These are phyloP conservation scores for Protonibea diacanthus DNA, from an alignment of 2,797 vertebrate species.

Conservation along the genomic window DNA sequence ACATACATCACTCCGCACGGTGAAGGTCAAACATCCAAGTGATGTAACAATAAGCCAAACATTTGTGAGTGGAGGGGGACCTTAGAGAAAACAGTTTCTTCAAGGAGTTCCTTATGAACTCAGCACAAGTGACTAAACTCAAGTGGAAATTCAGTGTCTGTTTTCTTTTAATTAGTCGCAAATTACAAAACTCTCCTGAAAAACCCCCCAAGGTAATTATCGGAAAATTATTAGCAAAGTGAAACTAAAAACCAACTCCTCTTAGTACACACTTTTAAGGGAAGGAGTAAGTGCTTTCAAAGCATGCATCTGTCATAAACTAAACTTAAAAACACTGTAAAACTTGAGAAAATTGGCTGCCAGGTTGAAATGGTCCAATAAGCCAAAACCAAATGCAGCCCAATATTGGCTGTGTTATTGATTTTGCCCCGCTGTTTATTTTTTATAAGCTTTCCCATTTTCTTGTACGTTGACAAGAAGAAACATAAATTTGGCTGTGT, in stretches of 20 bases:
- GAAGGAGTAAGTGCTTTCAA: slow-evolving; percentile 58
- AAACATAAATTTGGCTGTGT: slow-evolving; percentile 49
- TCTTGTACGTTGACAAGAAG: slow-evolving; percentile 56
- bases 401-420: slow-evolving; percentile 61
- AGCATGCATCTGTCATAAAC: slow-evolving; percentile 46
- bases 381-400: slow-evolving; percentile 61
- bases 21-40: no score
- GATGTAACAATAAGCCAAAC: neutral
- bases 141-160: neutral
- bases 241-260: neutral
- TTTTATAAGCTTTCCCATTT: slow-evolving; percentile 63
- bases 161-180: neutral
- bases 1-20: no score
- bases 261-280: slow-evolving; percentile 25
- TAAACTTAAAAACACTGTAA: slow-evolving; percentile 50
- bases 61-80: neutral
- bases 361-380: slow-evolving; percentile 58
- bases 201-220: neutral
- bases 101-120: neutral
- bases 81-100: neutral
- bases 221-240: neutral
- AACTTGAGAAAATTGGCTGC: slow-evolving; percentile 57
- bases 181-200: neutral
- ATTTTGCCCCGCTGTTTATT: slow-evolving; percentile 63
- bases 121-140: neutral